A percentile compares a stretch with the other conserved stretches of the same genome.
phyloP scores from a whole-genome alignment of 1,140 invertebrate species.

The Zaprionus gabonicus region DNA sequence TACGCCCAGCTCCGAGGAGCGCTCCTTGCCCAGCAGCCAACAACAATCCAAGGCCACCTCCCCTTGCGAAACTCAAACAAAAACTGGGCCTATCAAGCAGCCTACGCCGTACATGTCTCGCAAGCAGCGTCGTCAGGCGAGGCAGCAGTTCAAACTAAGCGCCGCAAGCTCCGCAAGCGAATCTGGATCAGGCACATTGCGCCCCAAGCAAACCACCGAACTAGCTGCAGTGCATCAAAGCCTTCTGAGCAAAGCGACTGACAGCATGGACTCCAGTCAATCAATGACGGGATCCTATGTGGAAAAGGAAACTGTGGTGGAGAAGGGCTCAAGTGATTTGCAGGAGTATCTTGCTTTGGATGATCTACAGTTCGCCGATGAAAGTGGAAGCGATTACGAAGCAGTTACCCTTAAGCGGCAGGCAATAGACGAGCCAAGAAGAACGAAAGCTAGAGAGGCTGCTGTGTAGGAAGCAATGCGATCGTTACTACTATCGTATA shows the following conservation, averaged over 20 bases:
- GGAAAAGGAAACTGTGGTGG: conserved; percentile 85
- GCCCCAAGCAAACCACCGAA: conserved; percentile 15
- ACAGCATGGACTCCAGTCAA: conserved; percentile 49
- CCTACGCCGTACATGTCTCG: conserved; percentile 74
- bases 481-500: neutral
- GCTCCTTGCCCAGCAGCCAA: conserved; percentile 57
- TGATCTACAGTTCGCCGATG: conserved; percentile 86
- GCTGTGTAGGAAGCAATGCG: conserved; percentile 39
- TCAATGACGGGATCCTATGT: conserved; percentile 78
- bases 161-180: conserved; percentile 20
- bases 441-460: conserved; percentile 50
- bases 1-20: conserved; percentile 75
- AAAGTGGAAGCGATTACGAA: conserved; percentile 80
- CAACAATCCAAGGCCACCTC: conserved; percentile 68
- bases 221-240: conserved; percentile 59
- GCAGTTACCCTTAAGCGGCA: conserved; percentile 60
- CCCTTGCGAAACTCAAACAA: conserved; percentile 57
- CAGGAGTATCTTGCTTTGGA: conserved; percentile 84
- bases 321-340: conserved; percentile 80
- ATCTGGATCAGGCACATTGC: conserved; percentile 22
- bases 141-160: conserved; percentile 61
- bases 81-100: conserved; percentile 53
- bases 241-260: conserved; percentile 27
- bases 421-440: conserved; percentile 22
- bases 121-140: conserved; percentile 68